Evolutionary conservation across 2,888 invertebrate species (phyloP).

Genomic region (Ornithoptera alexandrae): DNA sequence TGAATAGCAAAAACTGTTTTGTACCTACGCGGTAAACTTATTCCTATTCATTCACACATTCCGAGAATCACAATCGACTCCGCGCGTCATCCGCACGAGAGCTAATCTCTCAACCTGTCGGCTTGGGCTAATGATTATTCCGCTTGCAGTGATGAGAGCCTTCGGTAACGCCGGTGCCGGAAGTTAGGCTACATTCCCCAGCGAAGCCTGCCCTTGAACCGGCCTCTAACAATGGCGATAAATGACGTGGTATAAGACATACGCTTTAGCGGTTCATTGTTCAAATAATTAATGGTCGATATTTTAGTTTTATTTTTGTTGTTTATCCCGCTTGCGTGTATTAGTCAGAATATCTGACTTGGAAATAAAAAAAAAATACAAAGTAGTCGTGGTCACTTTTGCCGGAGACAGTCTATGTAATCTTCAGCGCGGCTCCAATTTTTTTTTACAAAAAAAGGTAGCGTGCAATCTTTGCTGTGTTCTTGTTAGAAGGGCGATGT

Average conservation of each 20-base stretch:
- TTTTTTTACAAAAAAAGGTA: too few species aligned
- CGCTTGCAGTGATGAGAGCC: slow-evolving; percentile 37
- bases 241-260: slow-evolving; percentile 33
- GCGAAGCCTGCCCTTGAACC: slow-evolving; percentile 65
- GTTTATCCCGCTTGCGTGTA: too few species aligned
- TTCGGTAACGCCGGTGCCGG: slow-evolving; percentile 46
- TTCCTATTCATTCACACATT: slow-evolving; percentile 20
- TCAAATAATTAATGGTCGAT: too few species aligned
- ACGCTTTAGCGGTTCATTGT: slow-evolving; percentile 31
- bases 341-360: too few species aligned
- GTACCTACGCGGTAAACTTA: slow-evolving; percentile 20
- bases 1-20: slow-evolving; percentile 21
- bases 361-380: too few species aligned
- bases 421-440: too few species aligned
- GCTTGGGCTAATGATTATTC: slow-evolving; percentile 49
- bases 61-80: slow-evolving; percentile 27
- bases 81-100: slow-evolving; percentile 23
- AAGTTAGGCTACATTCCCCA: slow-evolving; percentile 68
- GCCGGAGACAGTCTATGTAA: too few species aligned
- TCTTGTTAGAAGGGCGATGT: too few species aligned
- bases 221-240: slow-evolving; percentile 45
- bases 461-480: too few species aligned
- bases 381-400: too few species aligned
- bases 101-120: slow-evolving; percentile 34
- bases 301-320: too few species aligned